Conservation (phyloP, 2,113 vertebrate species). For the Oxygymnocypris stewartii region DNA sequence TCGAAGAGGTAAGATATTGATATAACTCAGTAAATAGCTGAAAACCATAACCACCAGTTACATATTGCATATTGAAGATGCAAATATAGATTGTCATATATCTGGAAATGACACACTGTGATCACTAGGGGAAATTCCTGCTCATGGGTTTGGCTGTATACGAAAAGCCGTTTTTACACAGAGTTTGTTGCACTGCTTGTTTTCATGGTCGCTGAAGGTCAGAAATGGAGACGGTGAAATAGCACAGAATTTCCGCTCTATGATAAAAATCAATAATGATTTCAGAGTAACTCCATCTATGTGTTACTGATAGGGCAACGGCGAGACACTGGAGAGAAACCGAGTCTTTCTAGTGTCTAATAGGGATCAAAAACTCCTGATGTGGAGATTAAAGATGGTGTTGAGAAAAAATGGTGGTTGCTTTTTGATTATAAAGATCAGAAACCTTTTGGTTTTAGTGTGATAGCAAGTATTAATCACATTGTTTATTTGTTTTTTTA, state of each 20-base stretch:
- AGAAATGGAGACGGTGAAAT: slow-evolving; percentile 23
- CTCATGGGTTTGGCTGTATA: neutral
- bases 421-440: neutral
- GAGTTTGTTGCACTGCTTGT: neutral
- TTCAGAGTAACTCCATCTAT: slow-evolving; percentile 28
- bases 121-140: neutral
- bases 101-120: neutral
- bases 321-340: neutral
- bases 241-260: slow-evolving; percentile 12
- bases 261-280: slow-evolving; percentile 52
- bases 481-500: neutral
- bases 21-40: neutral
- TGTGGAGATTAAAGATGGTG: neutral
- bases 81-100: neutral
- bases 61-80: neutral
- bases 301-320: slow-evolving; percentile 30
- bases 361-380: slow-evolving; percentile 16
- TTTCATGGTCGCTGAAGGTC: slow-evolving; percentile 26
- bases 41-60: neutral
- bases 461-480: neutral
- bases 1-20: slow-evolving; percentile 90
- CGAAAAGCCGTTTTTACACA: neutral
- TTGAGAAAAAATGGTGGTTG: neutral
- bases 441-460: neutral
- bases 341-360: slow-evolving; percentile 1